A percentile compares a stretch with the other conserved stretches of the same genome.
phyloP scores from a whole-genome alignment of 2,113 vertebrate genomes.

The Caranx melampygus region DNA sequence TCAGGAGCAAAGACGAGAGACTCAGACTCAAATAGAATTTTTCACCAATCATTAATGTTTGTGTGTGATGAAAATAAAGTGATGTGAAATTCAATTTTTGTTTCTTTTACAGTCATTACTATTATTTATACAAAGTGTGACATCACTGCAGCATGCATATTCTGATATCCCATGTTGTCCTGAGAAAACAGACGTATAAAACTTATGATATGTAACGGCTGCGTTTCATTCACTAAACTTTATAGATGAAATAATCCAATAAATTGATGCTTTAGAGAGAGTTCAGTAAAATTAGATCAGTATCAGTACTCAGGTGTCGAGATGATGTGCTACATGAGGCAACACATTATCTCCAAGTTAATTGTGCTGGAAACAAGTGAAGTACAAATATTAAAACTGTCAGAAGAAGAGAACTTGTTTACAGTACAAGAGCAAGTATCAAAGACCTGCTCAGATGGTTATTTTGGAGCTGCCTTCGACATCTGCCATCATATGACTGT shows the following conservation, averaged over 20 bases:
- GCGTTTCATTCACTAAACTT: background rate
- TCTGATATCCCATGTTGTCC: no score
- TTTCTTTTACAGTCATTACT: no score
- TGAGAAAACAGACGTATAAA: no score
- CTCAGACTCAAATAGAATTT: no score
- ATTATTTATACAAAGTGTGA: no score
- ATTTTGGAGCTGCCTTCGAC: conserved; percentile 48
- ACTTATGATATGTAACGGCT: background rate
- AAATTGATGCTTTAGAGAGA: background rate
- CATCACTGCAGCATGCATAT: no score
- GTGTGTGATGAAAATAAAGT: no score
- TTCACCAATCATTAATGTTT: no score
- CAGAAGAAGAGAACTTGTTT: no score
- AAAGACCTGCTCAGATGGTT: conserved; percentile 45
- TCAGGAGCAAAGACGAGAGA: no score
- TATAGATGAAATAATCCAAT: background rate
- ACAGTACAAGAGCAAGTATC: conserved; percentile 14
- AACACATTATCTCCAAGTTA: conserved; percentile 11
- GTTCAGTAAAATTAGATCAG: background rate
- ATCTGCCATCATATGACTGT: conserved; percentile 25
- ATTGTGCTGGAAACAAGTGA: conserved; percentile 32
- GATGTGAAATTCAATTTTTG: no score
- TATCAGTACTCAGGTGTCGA: conserved; percentile 26
- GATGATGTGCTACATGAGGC: conserved; percentile 47
- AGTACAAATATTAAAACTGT: background rate